Evolutionary conservation across 2,113 vertebrate species (phyloP).

Genomic region (Galeopterus variegatus): DNA sequence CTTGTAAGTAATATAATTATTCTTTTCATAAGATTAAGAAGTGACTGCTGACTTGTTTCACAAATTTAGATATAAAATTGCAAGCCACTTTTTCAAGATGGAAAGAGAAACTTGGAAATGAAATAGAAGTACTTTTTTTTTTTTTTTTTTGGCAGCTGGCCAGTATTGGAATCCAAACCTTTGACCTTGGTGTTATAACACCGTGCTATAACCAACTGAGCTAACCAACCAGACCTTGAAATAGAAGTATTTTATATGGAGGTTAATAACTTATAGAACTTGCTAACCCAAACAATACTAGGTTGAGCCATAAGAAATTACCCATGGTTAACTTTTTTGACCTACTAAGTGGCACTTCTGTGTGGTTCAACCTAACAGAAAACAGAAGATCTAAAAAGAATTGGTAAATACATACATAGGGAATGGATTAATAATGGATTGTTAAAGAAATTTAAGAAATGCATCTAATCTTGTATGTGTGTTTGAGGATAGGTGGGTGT

Average conservation of each 20-base stretch:
- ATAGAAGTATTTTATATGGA: background rate
- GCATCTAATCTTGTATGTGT: background rate
- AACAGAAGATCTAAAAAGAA: slow-evolving; percentile 35
- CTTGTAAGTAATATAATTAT: background rate
- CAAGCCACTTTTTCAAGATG: slow-evolving; percentile 22
- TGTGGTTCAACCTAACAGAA: background rate
- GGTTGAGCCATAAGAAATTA: background rate
- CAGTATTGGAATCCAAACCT: too few species aligned
- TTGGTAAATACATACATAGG: background rate
- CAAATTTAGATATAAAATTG: background rate
- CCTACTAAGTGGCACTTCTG: background rate
- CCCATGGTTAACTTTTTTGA: slow-evolving; percentile 1
- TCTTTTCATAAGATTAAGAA: background rate
- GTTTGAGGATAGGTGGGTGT: background rate
- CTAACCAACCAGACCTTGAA: background rate
- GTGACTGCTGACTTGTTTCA: background rate
- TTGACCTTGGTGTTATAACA: too few species aligned
- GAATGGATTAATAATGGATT: slow-evolving; percentile 16
- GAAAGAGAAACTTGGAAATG: slow-evolving; percentile 11
- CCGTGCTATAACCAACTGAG: too few species aligned
- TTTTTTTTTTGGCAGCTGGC: too few species aligned
- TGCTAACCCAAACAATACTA: slow-evolving; percentile 6
- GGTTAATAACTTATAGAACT: background rate
- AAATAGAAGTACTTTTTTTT: background rate
- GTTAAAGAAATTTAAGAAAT: slow-evolving; percentile 31